Percentiles rank a stretch among this genome's conserved stretches.
Evolutionary conservation across 2,888 invertebrate genomes (phyloP).

Genomic region (Lagria hirta): DNA sequence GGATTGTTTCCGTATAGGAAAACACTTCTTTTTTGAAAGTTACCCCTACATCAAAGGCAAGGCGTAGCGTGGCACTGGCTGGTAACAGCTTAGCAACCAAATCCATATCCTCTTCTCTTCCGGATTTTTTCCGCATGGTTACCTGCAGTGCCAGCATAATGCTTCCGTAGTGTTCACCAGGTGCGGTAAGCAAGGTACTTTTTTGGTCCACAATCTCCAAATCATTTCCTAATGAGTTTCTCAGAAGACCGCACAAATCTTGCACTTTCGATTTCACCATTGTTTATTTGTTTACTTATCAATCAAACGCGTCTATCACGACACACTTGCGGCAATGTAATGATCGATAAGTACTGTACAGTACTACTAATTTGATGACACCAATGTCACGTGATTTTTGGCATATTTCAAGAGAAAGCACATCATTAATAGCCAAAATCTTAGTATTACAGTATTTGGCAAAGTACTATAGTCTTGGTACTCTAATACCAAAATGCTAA

Average conservation of each 20-base stretch:
- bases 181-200: constrained; percentile 43
- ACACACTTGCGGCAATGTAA: too few relatives aligned
- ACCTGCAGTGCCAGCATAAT: constrained; percentile 56
- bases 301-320: too few relatives aligned
- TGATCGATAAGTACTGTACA: too few relatives aligned
- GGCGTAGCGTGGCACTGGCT: constrained; percentile 57
- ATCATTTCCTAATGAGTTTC: constrained; percentile 38
- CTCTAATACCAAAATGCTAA: too few relatives aligned
- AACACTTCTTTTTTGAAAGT: constrained; percentile 62
- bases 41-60: constrained; percentile 58
- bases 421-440: too few relatives aligned
- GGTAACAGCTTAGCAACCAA: constrained; percentile 63
- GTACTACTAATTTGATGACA: too few relatives aligned
- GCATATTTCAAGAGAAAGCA: too few relatives aligned
- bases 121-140: constrained; percentile 44
- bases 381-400: too few relatives aligned
- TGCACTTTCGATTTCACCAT: constrained; percentile 46
- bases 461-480: too few relatives aligned
- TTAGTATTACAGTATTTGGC: too few relatives aligned
- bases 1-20: constrained; percentile 57
- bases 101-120: constrained; percentile 49
- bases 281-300: too few relatives aligned
- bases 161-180: constrained; percentile 66
- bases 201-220: constrained; percentile 50
- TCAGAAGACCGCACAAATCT: constrained; percentile 42